phyloP scores from a whole-genome alignment of 2,797 vertebrate species.

The Rallus crepitans region DNA sequence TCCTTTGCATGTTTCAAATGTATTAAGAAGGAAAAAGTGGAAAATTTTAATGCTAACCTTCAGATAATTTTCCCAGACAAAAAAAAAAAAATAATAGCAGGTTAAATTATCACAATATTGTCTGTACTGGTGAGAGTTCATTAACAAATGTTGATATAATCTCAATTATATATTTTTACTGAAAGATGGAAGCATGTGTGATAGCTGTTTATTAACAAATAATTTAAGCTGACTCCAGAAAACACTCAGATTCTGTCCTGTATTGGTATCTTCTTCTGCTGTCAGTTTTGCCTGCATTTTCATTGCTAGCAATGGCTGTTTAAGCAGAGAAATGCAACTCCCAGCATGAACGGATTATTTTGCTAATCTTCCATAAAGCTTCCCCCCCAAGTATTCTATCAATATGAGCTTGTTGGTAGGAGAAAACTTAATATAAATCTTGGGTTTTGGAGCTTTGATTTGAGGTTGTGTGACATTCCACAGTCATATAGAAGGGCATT shows the following conservation, averaged over 20 bases:
- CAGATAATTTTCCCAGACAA: background rate
- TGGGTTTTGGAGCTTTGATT: background rate
- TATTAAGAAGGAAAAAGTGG: background rate
- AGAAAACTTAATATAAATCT: slow-evolving; percentile 48
- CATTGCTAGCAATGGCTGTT: background rate
- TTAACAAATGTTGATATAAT: slow-evolving; percentile 18
- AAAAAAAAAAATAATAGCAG: background rate
- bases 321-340: slow-evolving; percentile 63
- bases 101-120: background rate
- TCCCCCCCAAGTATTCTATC: slow-evolving; percentile 21
- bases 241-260: background rate
- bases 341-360: slow-evolving; percentile 65
- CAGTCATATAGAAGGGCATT: background rate
- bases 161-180: background rate
- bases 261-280: slow-evolving; percentile 6
- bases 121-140: background rate
- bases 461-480: background rate
- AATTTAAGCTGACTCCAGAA: slow-evolving; percentile 34
- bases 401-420: slow-evolving; percentile 32
- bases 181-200: background rate
- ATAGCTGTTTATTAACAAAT: background rate
- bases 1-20: background rate
- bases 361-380: slow-evolving; percentile 67
- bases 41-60: slow-evolving; percentile 6
- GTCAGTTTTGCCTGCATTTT: background rate